Conservation (phyloP, 2,888 invertebrate species). For the Cotesia congregata region DNA sequence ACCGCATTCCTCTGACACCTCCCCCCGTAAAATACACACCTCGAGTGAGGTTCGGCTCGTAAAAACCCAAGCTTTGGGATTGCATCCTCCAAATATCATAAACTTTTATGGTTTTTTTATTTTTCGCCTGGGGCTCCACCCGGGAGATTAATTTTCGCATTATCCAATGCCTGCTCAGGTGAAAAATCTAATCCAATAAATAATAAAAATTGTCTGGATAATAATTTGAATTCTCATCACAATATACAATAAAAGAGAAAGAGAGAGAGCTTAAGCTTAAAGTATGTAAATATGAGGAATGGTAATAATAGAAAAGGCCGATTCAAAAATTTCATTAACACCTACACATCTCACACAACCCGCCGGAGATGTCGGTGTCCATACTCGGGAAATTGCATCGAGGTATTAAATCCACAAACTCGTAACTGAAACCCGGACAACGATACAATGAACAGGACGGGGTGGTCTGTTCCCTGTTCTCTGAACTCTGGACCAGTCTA, state of each 20-base stretch:
- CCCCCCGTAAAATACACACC: background rate
- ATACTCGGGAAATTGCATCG: constrained; percentile 47
- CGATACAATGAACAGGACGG: constrained; percentile 23
- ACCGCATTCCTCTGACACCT: background rate
- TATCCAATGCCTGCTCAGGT: background rate
- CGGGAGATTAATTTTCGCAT: background rate
- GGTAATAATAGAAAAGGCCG: constrained; percentile 53
- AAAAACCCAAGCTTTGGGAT: background rate
- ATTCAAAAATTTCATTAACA: constrained; percentile 67
- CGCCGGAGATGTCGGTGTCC: constrained; percentile 56
- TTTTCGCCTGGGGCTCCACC: background rate
- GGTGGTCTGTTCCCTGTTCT: background rate
- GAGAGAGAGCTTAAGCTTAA: background rate
- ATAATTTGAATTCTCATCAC: background rate
- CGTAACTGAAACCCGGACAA: constrained; percentile 36
- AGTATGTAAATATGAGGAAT: background rate
- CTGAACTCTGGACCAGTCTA: background rate
- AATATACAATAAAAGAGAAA: background rate
- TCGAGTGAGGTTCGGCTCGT: no score
- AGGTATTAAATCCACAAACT: constrained; percentile 48
- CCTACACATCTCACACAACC: constrained; percentile 43
- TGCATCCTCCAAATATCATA: background rate
- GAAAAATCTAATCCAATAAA: no score
- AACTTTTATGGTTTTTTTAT: background rate
- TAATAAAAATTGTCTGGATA: background rate